Base-by-base conservation (phyloP, 2,888 invertebrate genomes). In the Acanthosepion lycidas region DNA sequence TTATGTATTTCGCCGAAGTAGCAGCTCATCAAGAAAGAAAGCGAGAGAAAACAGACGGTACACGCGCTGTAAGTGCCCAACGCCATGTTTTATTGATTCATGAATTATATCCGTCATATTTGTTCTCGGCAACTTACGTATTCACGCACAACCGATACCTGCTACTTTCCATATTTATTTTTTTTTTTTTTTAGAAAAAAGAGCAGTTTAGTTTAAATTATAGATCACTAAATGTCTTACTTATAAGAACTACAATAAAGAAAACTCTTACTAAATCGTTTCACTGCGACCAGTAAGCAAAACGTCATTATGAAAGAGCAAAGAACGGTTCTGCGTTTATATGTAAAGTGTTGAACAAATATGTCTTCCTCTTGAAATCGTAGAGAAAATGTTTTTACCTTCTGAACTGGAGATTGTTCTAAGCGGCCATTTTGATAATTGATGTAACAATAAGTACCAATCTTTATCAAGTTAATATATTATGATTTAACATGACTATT, bases 1-100 rank as follows among this genome's bases (percentile, higher is more conserved):
- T 99, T 98, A 99, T 99, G 98, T 99, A 99, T 98, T 99, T 99
- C 98, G 98, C 98, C 95, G 96, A 97, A 94, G 98, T 98, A 94
- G 99, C 99, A 98, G 99, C 99, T 98, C 99, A 96, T 91, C 95
- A 96, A 94, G 95, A 93, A 2, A 93, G n/a, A 93, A 93, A 93
- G n/a, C 51, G 53, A 26, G 93, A 51, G 51, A 93, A 93, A 49
- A 26, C 49, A 26, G 48, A 49, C 93, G 15, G 49, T 9, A 93
- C 23, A 18, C 28, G 93, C 28, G 93, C 51, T 53, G 93, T 93
- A 93, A 93, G 93, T 93, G 78, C n/a, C 33, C 18, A 33, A 48
- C 48, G 49, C 48, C 92, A 92, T 49, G 49, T 92, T 92, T 92
- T 23, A 26, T 92, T n/a, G 78, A 78, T 78, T 33, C n/a, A 33